Evolutionary conservation across 2,113 vertebrate species (phyloP), one percentile per base, ranked within the genome.

Genomic region (Hyperoodon ampullatus): DNA sequence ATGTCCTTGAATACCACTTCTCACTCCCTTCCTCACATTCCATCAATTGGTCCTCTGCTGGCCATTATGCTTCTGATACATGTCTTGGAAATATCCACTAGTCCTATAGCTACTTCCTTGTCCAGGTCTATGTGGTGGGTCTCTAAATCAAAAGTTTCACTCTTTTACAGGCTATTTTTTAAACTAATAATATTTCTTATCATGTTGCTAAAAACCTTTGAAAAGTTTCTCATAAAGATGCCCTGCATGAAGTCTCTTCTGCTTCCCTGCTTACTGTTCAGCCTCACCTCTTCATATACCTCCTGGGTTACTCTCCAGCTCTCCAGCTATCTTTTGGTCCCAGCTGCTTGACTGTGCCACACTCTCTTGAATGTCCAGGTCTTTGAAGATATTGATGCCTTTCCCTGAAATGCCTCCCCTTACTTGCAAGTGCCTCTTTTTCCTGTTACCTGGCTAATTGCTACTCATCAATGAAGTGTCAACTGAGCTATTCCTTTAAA

Each of bases 11-110:
- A 24, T 16, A 7, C 5, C 18, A 1, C 26, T 87, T 21, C 53
- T 70, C 24, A 9, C 24, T 55, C 11, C 3, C 63, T 63, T 68
- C n/a, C 42, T 70, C 24, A 9, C 1, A 14, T 10, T 23, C 35
- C 23, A 24, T 26, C 12, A 5, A 0, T 3, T 8, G 6, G 50
- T 47, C 44, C 44, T 58, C 2, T 11, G 26, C 10, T 16, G 44
- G 18, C 16, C 16, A 0, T 58, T 92, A 13, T 26, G 75, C 14
- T 44, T 75, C 19, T 0, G 30, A 14, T 19, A 1, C 12, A 3
- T 33, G 21, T 65, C 58, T 53, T 53, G 19, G 44, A 66, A n/a
- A 33, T 11, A 4, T 24, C 4, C 18, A 16, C 21, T 7, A 11
- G 6, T 35, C 47, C 39, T 85, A 1, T 8, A 1, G 23, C 19